phyloP scores from a whole-genome alignment of 2,113 vertebrate genomes.

The Tamias sibiricus region DNA sequence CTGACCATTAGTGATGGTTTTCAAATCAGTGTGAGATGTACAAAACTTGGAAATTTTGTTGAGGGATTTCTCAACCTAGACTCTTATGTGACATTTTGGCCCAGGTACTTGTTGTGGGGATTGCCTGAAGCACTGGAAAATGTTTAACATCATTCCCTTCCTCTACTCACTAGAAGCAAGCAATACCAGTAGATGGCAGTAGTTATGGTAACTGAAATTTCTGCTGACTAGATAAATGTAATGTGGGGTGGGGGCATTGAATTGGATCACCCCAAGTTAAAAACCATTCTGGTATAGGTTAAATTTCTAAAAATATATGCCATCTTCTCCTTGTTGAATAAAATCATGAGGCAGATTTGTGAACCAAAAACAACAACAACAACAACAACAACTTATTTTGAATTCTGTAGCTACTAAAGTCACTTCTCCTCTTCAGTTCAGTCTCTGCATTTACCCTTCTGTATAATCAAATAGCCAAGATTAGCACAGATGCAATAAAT shows the following conservation, averaged over 20 bases:
- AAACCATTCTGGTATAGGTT: background rate
- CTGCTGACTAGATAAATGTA: background rate
- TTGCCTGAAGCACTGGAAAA: background rate
- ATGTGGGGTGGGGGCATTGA: background rate
- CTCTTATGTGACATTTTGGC: background rate
- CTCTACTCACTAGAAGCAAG: background rate
- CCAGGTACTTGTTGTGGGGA: background rate
- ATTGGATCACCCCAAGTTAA: background rate
- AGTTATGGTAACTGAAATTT: background rate
- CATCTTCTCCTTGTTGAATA: background rate
- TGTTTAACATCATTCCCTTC: background rate
- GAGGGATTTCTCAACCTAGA: background rate
- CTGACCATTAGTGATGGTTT: background rate
- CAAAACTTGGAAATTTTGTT: background rate
- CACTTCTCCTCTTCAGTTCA: background rate
- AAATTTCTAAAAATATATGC: background rate
- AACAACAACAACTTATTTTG: constrained; percentile 8
- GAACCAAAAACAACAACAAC: background rate
- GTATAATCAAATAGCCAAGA: background rate
- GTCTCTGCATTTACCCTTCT: background rate
- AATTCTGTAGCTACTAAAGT: background rate
- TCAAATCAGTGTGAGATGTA: background rate
- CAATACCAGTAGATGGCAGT: background rate
- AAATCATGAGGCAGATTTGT: background rate
- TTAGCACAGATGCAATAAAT: background rate